Evolutionary conservation across 92 coral and sea anemone genomes (phyloP).

Genomic region (Hydrozoanthus gracilis): DNA sequence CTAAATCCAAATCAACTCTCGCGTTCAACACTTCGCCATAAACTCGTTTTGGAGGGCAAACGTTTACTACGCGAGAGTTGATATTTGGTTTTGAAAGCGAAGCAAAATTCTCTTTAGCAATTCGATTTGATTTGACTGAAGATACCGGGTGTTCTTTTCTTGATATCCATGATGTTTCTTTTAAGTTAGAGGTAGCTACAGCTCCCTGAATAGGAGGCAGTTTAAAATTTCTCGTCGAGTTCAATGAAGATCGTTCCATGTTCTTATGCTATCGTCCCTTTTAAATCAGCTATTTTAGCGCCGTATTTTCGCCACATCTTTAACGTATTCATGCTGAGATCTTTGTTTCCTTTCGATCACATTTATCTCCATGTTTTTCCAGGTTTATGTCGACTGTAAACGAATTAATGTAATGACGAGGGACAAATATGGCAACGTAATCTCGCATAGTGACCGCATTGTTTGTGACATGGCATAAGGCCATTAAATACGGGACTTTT

Average conservation of each 20-base stretch:
- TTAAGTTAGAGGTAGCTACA: conserved; percentile 61
- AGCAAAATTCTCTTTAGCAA: conserved; percentile 10
- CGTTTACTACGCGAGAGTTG: not conserved
- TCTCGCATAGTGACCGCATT: conserved; percentile 20
- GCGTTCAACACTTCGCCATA: conserved; percentile 16
- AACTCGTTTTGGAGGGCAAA: not conserved
- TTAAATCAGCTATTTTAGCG: not conserved
- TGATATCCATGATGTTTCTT: conserved; percentile 40
- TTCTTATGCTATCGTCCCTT: not conserved
- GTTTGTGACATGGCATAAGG: conserved; percentile 25
- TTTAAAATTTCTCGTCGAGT: conserved; percentile 76
- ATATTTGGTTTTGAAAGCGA: conserved; percentile 20
- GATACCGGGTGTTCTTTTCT: conserved; percentile 23
- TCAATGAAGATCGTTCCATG: conserved; percentile 41
- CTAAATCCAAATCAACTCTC: conserved; percentile 42
- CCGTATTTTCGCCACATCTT: not conserved
- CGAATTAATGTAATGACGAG: too few species aligned
- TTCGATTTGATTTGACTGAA: conserved; percentile 16
- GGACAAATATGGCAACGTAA: not conserved
- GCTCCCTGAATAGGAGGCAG: conserved; percentile 87
- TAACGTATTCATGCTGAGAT: conserved; percentile 2
- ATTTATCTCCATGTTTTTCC: conserved; percentile 22
- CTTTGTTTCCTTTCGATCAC: not conserved
- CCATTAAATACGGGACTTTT: conserved; percentile 18
- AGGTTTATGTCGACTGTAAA: too few species aligned